A percentile compares a stretch with the other conserved stretches of the same genome.
phyloP scores from a whole-genome alignment of 2,888 invertebrate species.

The Patella caerulea region DNA sequence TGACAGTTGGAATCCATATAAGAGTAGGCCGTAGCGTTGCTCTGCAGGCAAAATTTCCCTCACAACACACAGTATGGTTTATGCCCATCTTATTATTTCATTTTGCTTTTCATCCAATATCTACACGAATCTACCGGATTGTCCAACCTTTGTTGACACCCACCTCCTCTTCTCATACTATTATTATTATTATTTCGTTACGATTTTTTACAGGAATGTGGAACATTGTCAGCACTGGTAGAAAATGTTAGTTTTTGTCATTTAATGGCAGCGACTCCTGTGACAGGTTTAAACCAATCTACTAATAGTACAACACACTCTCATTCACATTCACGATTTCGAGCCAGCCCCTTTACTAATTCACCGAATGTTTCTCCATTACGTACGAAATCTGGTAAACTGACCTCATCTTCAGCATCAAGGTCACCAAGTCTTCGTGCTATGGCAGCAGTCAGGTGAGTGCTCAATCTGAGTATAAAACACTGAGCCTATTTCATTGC shows the following conservation, averaged over 20 bases:
- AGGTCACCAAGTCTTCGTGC: conserved; percentile 42
- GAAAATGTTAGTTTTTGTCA: conserved; percentile 54
- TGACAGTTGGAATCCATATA: no score
- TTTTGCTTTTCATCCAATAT: no score
- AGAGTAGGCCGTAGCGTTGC: no score
- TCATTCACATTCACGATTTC: conserved; percentile 39
- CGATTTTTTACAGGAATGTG: conserved; percentile 46
- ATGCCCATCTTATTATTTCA: no score
- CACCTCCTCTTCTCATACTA: not conserved
- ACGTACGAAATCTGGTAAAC: conserved; percentile 59
- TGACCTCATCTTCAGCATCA: conserved; percentile 63
- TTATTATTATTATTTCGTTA: conserved; percentile 4
- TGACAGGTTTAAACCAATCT: conserved; percentile 48
- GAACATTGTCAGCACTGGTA: conserved; percentile 43
- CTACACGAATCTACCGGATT: no score
- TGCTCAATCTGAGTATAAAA: not conserved
- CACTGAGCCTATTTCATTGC: no score
- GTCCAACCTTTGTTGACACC: no score
- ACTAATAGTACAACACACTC: conserved; percentile 41
- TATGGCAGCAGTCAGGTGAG: conserved; percentile 56
- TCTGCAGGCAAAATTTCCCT: no score
- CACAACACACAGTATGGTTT: no score
- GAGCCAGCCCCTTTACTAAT: conserved; percentile 60
- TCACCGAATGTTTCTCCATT: conserved; percentile 66
- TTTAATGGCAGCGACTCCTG: conserved; percentile 46